Evolutionary conservation across 2,113 vertebrate genomes (phyloP).

Genomic region (Sclerurus mexicanus): DNA sequence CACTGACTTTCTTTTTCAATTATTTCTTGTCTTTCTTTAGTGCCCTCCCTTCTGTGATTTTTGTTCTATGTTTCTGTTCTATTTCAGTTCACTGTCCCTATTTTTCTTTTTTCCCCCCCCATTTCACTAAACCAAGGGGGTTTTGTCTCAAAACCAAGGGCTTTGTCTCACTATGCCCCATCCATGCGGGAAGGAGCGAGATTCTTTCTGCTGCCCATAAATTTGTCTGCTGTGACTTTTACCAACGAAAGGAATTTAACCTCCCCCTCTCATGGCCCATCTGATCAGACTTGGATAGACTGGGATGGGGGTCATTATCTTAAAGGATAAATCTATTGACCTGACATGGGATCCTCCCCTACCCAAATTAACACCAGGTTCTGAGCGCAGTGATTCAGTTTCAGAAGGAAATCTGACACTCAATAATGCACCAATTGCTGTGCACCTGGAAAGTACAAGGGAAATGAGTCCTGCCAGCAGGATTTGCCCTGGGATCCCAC

Average conservation of each 20-base stretch:
- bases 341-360: not conserved
- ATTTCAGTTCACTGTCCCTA: not conserved
- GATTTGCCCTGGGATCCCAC: not conserved
- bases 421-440: not conserved
- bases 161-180: not conserved
- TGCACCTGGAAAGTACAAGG: not conserved
- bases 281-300: not conserved
- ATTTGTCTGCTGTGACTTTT: not conserved
- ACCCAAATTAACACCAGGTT: not conserved
- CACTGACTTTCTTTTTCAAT: not conserved
- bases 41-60: not conserved
- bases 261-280: not conserved
- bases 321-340: not conserved
- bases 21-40: not conserved
- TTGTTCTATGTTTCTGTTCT: not conserved
- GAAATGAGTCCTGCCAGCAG: not conserved
- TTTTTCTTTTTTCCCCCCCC: not conserved
- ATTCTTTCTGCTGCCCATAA: not conserved
- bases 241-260: not conserved
- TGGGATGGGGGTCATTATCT: not conserved
- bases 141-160: no score
- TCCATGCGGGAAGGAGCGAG: not conserved
- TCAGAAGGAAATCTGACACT: not conserved
- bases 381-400: not conserved
- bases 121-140: not conserved